These are phyloP conservation scores for Pristis pectinata DNA, from an alignment of 2,797 vertebrate genomes.

Conservation along the genomic window DNA sequence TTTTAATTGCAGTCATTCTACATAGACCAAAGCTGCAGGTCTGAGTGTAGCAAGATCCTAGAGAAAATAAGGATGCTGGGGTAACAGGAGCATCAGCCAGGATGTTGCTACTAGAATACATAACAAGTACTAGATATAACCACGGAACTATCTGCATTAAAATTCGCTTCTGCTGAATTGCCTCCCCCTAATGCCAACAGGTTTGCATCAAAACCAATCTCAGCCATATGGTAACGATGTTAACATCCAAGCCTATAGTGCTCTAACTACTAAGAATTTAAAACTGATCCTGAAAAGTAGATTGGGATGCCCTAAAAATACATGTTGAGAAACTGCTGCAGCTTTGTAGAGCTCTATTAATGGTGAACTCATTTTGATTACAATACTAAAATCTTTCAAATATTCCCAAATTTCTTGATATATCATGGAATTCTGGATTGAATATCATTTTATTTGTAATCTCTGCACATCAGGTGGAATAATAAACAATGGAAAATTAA, in stretches of 20 bases:
- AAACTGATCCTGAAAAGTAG: background rate
- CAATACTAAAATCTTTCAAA: background rate
- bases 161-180: background rate
- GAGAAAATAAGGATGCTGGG: background rate
- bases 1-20: too few relatives aligned
- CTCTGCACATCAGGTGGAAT: background rate
- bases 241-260: background rate
- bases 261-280: background rate
- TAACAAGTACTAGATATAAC: background rate
- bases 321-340: background rate
- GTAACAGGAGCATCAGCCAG: background rate
- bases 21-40: background rate
- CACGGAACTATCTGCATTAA: background rate
- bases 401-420: background rate
- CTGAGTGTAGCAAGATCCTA: background rate
- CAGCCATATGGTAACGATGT: background rate
- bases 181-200: background rate
- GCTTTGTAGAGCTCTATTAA: background rate
- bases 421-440: background rate
- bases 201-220: background rate
- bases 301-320: background rate
- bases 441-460: background rate
- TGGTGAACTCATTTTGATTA: background rate
- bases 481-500: background rate
- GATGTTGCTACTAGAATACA: background rate